A percentile compares a stretch with the other conserved stretches of the same genome.
Conservation (phyloP, 2,113 vertebrate species). For the Periophthalmodon schlosseri region DNA sequence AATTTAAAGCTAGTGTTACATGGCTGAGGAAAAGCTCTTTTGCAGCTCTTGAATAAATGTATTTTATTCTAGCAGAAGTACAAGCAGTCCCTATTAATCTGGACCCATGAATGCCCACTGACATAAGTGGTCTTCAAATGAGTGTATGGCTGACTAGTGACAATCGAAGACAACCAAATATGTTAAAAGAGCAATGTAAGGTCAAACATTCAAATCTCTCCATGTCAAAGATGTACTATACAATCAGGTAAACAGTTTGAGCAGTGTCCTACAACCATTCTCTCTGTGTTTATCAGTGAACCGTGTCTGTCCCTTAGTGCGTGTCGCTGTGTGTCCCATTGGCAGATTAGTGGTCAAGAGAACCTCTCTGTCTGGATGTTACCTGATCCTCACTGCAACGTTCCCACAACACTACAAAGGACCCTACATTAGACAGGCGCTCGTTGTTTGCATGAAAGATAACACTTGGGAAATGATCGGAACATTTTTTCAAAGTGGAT, state of each 20-base stretch:
- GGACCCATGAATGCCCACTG: conserved; percentile 25
- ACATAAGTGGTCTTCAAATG: conserved; percentile 41
- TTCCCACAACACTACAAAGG: conserved; percentile 70
- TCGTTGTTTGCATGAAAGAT: conserved; percentile 69
- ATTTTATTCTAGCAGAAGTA: conserved; percentile 48
- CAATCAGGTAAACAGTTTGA: conserved; percentile 26
- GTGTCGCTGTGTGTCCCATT: conserved; percentile 19
- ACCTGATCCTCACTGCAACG: conserved; percentile 65
- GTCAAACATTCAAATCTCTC: neutral
- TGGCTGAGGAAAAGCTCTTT: conserved; percentile 33
- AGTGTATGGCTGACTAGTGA: neutral
- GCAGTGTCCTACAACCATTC: conserved; percentile 14
- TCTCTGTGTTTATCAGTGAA: neutral
- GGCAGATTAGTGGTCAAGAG: conserved; percentile 54
- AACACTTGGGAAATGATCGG: conserved; percentile 62
- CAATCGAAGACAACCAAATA: no score
- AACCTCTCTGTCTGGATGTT: conserved; percentile 59
- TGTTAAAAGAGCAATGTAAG: no score
- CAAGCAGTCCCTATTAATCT: conserved; percentile 45
- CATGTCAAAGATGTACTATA: neutral
- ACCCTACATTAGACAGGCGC: conserved; percentile 50
- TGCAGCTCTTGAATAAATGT: conserved; percentile 38
- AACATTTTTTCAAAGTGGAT: conserved; percentile 60
- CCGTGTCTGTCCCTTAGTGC: conserved; percentile 2
- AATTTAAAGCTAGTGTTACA: conserved; percentile 33